Evolutionary conservation across 2,113 vertebrate genomes (phyloP), one percentile per base, ranked within the genome.

Genomic region (Bungarus multicinctus): DNA sequence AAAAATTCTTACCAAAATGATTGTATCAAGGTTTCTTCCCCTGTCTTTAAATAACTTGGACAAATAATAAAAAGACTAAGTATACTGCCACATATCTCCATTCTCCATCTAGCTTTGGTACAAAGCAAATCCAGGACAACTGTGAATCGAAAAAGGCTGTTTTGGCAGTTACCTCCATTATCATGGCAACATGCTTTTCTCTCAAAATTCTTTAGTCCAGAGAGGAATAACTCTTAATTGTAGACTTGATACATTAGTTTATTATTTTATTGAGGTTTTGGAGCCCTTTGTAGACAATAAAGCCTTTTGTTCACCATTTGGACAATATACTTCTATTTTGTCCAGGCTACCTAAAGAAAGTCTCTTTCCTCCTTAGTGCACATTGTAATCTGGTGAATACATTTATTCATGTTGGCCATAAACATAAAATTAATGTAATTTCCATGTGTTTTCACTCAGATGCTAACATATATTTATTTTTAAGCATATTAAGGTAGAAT

Each of bases 401-500:
- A 69, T 7, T 34, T 50, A 85, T 69, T 69, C 39, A 85, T 45
- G 34, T 18, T 30, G 34, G 53, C 22, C 10, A 57, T 34, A 55
- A 85, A 43, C 10, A 52, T 30, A 54, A 86, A n/a, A 91, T 43
- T 93, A 92, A 93, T 39, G 93, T 89, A 69, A 91, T n/a, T 54
- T 89, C 52, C 45, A 85, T 45, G 30, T 64, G 87, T 91, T 95
- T 52, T 25, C n/a, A 43, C 81, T 81, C 90, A 22, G 85, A 64
- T 47, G 55, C 93, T 94, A 91, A 91, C 6, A 30, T 87, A 88
- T 57, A 23, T 39, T 50, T 54, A 20, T 74, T 93, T 87, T 87
- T 57, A 87, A 87, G 34, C 57, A 85, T 30, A 74, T 30, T 93
- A 12, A 30, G 47, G 50, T 18, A 3, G 89, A 39, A 91, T 57